Evolutionary conservation across 1,140 invertebrate species (phyloP).

Genomic region (Cylas formicarius): DNA sequence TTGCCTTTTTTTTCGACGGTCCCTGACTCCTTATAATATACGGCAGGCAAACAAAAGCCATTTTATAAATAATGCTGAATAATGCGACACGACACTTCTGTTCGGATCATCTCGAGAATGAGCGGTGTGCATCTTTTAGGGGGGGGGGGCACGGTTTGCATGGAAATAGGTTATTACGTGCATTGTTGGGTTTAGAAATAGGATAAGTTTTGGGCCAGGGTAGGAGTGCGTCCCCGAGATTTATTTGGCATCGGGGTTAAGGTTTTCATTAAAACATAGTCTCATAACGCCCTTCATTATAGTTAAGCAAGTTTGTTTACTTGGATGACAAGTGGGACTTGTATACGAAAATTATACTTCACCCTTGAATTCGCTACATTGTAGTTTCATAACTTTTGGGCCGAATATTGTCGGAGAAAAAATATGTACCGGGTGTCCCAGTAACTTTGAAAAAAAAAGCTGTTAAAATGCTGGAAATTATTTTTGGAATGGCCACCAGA

Average conservation of each 20-base stretch:
- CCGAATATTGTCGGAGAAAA: no score
- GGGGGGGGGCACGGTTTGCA: conserved; percentile 21
- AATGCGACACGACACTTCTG: conserved; percentile 19
- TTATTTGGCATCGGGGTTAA: conserved; percentile 13
- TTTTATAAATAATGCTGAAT: conserved; percentile 21
- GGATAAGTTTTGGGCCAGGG: not conserved
- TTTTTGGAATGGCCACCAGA: no score
- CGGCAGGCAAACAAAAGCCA: conserved; percentile 15
- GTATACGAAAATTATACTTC: no score
- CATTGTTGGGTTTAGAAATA: conserved; percentile 7
- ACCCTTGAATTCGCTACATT: no score
- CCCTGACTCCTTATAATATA: no score
- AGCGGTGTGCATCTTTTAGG: conserved; percentile 22
- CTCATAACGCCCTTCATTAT: conserved; percentile 20
- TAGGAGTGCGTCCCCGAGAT: not conserved
- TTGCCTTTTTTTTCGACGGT: no score
- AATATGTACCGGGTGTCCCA: no score
- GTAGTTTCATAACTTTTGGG: no score
- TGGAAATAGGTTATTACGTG: conserved; percentile 23
- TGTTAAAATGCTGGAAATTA: no score
- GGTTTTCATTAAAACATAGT: conserved; percentile 21
- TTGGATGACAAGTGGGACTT: no score
- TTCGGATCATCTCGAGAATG: conserved; percentile 3
- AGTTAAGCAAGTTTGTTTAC: no score
- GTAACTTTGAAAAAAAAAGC: no score